Base-by-base conservation (phyloP, 2,888 invertebrate species). In the Drosophila phalerata region DNA sequence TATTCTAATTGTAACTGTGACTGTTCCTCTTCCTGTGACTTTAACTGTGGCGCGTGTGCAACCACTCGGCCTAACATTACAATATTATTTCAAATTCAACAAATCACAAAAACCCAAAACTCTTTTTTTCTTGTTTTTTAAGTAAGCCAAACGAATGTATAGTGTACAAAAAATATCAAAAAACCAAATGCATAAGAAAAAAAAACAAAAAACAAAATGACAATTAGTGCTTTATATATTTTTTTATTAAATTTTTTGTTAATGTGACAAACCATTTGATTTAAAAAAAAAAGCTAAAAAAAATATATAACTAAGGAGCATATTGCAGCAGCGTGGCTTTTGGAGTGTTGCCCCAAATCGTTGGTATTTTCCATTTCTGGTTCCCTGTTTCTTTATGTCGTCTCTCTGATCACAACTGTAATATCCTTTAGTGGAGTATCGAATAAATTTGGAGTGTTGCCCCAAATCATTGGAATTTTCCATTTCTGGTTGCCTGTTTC, bases 21-120 rank as follows among this genome's bases (percentile, higher is more conserved):
- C 19, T 37, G 37, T 28, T 10, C 49, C 25, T 58, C 45, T 30
- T 15, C 32, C 48, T 53, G 37, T 43, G 28, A 48, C 63, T 40
- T 34, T 45, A 37, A 40, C 22, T 42, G 38, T 71, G 70, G 65
- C 77, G 77, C 79, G 77, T 78, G 79, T 78, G 77, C 75, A 79
- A 25, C 30, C 55, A 17, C 13, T 52, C 30, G 19, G 19, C n/a
- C 17, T 22, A 57, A 60, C 25, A 49, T 34, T 28, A 11, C 13
- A 32, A 43, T 10, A n/a, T 43, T 10, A n/a, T 38, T 53, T 42
- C 19, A 37, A n/a, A 55, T 37, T 17, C 10, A 34, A 52, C 30
- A 40, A 55, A 67, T 40, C 5, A 3, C 13, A 47, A 42, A 47
- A 48, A 34, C 32, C 9, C n/a, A 40, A 49, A 49, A 49, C 32